Percentiles rank a stretch among this genome's conserved stretches.
These are phyloP conservation scores for Cyaniris semiargus DNA, from an alignment of 2,888 invertebrate genomes.

Conservation along the genomic window DNA sequence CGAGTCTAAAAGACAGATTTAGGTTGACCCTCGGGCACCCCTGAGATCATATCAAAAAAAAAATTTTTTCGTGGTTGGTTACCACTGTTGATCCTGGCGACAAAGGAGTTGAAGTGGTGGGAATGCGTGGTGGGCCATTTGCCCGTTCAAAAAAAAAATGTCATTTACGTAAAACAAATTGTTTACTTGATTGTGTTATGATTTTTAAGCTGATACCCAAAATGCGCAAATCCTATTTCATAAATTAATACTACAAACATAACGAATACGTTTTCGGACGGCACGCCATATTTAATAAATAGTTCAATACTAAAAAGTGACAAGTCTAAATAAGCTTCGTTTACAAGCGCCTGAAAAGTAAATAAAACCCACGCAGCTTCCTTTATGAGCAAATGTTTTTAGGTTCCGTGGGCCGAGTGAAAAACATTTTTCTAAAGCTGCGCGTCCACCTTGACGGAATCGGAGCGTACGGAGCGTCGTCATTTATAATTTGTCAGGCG, in stretches of 20 bases:
- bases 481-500: no score
- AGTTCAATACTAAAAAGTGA: not conserved
- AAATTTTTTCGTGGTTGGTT: no score
- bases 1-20: no score
- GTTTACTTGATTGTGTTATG: not conserved
- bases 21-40: no score
- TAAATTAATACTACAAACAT: not conserved
- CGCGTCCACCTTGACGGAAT: no score
- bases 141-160: no score
- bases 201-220: not conserved
- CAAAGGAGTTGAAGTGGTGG: no score
- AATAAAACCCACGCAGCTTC: not conserved
- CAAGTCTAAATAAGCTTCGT: not conserved
- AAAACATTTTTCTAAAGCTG: not conserved
- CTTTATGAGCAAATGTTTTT: not conserved
- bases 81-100: no score
- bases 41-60: no score
- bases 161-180: no score
- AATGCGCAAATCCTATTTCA: not conserved
- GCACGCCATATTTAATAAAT: not conserved
- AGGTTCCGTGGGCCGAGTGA: not conserved
- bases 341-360: not conserved
- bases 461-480: no score
- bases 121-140: no score
- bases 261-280: not conserved